A percentile compares a stretch with the other conserved stretches of the same genome.
Conservation (phyloP, 2,888 invertebrate genomes). For the Pachymerium ferrugineum region DNA sequence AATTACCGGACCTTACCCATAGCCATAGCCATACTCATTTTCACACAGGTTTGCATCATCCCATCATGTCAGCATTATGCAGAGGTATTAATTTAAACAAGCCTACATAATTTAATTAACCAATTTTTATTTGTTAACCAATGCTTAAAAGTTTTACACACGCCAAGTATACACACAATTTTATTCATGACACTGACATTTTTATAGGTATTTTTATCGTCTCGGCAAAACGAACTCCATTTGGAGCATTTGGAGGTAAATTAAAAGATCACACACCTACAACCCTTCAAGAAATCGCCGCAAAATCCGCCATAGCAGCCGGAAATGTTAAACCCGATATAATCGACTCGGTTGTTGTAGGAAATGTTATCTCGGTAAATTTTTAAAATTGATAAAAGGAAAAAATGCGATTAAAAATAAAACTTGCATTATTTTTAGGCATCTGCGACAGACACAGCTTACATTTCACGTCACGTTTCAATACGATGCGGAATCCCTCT, state of each 20-base stretch:
- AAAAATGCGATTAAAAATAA: background rate
- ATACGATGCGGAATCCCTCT: slow-evolving; percentile 78
- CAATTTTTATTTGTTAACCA: background rate
- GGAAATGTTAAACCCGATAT: slow-evolving; percentile 76
- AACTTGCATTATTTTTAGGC: slow-evolving; percentile 51
- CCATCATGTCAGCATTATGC: background rate
- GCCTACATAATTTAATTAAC: background rate
- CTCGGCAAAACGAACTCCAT: slow-evolving; percentile 93
- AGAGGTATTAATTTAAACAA: background rate
- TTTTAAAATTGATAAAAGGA: background rate
- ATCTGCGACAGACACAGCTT: slow-evolving; percentile 74
- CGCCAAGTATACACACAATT: too few species aligned
- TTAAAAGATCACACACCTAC: slow-evolving; percentile 51
- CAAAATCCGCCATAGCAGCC: slow-evolving; percentile 69
- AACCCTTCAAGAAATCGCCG: slow-evolving; percentile 58
- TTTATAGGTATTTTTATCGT: slow-evolving; percentile 77
- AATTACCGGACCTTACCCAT: too few species aligned
- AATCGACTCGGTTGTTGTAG: slow-evolving; percentile 83
- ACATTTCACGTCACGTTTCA: slow-evolving; percentile 80
- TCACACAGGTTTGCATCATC: background rate
- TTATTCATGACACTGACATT: background rate
- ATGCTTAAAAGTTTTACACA: too few species aligned
- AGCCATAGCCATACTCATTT: too few species aligned
- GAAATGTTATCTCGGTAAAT: slow-evolving; percentile 75
- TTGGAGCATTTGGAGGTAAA: slow-evolving; percentile 82